phyloP scores from a whole-genome alignment of 1,140 invertebrate species.

The Drosophila repletoides region DNA sequence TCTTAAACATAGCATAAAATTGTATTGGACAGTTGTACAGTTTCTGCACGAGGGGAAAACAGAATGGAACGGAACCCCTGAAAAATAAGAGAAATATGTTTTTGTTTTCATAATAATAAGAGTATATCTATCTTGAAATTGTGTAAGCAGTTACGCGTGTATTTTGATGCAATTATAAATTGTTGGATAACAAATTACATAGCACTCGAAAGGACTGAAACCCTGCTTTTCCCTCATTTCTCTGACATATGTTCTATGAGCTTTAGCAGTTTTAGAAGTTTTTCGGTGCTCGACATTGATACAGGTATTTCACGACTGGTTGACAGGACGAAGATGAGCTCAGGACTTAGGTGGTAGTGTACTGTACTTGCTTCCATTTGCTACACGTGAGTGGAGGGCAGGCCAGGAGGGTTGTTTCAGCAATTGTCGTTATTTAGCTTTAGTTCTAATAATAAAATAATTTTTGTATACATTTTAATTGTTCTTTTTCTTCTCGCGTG shows the following conservation, averaged over 20 bases:
- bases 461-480: constrained; percentile 60
- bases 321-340: constrained; percentile 52
- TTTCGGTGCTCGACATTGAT: constrained; percentile 58
- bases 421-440: constrained; percentile 57
- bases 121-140: constrained; percentile 50
- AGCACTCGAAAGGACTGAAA: constrained; percentile 15
- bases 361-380: constrained; percentile 37
- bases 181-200: constrained; percentile 80
- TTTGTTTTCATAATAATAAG: constrained; percentile 68
- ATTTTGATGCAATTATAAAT: constrained; percentile 78
- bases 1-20: constrained; percentile 79
- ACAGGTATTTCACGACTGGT: constrained; percentile 58
- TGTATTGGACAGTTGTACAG: constrained; percentile 73
- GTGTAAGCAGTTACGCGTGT: constrained; percentile 51
- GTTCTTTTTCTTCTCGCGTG: constrained; percentile 51
- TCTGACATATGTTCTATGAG: constrained; percentile 64
- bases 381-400: neutral
- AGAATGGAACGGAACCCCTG: neutral
- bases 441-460: constrained; percentile 70
- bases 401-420: constrained; percentile 2
- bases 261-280: constrained; percentile 10
- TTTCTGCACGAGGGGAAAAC: constrained; percentile 9
- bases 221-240: neutral
- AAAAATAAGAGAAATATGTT: constrained; percentile 56
- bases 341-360: constrained; percentile 48